Evolutionary conservation across 2,888 invertebrate species (phyloP).

Genomic region (Drosophila percnosoma): DNA sequence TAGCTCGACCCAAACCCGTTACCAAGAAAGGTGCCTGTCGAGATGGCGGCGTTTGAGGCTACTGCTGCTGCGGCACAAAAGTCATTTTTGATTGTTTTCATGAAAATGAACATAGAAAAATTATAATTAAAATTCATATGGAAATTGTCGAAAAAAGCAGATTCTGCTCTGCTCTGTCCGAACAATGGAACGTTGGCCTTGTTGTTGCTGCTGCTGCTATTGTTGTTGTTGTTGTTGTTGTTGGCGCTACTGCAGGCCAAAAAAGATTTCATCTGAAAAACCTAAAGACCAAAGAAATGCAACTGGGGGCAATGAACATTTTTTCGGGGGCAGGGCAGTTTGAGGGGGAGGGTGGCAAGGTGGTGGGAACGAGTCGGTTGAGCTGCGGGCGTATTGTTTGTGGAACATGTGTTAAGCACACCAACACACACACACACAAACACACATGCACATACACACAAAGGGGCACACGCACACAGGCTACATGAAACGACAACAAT

Average conservation of each 20-base stretch:
- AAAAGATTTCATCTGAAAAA: conserved; percentile 75
- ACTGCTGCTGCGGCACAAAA: conserved; percentile 65
- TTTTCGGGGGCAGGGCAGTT: conserved; percentile 23
- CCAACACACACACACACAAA: conserved; percentile 7
- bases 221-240: conserved; percentile 42
- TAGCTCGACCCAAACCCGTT: background rate
- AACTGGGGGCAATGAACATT: conserved; percentile 49
- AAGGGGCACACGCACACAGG: background rate
- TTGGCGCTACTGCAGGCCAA: conserved; percentile 62
- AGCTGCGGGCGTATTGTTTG: conserved; percentile 77
- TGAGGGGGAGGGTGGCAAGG: background rate
- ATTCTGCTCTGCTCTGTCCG: conserved; percentile 25
- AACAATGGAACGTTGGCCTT: conserved; percentile 1
- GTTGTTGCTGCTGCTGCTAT: conserved; percentile 21
- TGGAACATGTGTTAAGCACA: conserved; percentile 67
- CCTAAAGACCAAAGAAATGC: conserved; percentile 77
- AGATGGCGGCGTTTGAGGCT: conserved; percentile 33
- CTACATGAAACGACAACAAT: conserved; percentile 62
- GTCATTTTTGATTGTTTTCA: conserved; percentile 81
- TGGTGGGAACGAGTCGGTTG: conserved; percentile 29
- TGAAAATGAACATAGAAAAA: conserved; percentile 81
- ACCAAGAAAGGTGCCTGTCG: conserved; percentile 9
- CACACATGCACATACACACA: conserved; percentile 10
- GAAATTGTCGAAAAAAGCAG: conserved; percentile 67
- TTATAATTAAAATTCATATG: conserved; percentile 81